These are phyloP conservation scores for Caradrina clavipalpis DNA, from an alignment of 2,888 invertebrate species.

Conservation along the genomic window DNA sequence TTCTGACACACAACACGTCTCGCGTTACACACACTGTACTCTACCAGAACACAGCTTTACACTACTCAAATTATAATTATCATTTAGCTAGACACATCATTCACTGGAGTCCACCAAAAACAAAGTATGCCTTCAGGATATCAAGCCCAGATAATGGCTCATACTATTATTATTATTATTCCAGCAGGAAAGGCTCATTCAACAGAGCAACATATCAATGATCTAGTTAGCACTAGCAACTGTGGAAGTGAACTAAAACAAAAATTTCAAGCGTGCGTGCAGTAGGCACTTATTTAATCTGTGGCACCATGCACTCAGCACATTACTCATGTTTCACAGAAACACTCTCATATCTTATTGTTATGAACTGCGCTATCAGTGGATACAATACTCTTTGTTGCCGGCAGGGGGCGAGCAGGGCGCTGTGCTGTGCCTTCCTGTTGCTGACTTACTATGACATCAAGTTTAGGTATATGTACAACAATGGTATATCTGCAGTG, in stretches of 20 bases:
- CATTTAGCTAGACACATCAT: no score
- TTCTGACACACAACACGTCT: slow-evolving; percentile 39
- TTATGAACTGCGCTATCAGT: slow-evolving; percentile 3
- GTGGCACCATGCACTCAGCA: neutral
- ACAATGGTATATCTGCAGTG: no score
- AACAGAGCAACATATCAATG: slow-evolving; percentile 3
- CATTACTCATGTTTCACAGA: slow-evolving; percentile 16
- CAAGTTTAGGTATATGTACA: no score
- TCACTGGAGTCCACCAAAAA: neutral
- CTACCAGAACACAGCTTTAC: neutral
- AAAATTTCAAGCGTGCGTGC: neutral
- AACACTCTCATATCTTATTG: neutral
- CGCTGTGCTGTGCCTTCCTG: neutral
- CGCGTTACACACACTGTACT: neutral
- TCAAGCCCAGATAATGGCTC: neutral
- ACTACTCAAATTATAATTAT: no score
- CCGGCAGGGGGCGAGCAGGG: neutral
- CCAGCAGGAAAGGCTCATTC: no score
- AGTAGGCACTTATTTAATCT: no score
- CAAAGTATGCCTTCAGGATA: neutral
- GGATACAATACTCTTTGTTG: slow-evolving; percentile 30
- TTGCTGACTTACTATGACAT: neutral
- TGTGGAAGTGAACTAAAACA: slow-evolving; percentile 7
- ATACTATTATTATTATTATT: neutral
- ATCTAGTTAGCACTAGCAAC: neutral